Conservation (phyloP, 2,888 invertebrate species). For the Resseliella maxima region DNA sequence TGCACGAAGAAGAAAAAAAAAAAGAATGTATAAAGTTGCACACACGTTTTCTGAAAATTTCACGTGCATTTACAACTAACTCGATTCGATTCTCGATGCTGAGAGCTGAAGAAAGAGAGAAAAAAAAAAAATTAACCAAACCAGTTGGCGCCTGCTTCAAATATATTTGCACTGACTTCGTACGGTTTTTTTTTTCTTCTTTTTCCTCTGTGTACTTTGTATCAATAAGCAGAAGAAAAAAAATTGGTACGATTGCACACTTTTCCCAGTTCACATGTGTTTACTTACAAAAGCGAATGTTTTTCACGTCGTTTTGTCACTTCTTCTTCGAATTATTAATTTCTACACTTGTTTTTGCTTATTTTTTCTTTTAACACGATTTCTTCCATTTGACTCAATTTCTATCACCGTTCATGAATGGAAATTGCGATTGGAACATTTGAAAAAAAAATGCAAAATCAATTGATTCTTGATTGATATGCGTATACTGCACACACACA, state of each 20-base stretch:
- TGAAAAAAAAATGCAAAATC: no score
- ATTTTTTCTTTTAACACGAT: not conserved
- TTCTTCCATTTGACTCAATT: no score
- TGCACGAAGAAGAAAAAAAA: not conserved
- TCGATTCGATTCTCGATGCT: not conserved
- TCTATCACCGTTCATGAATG: not conserved
- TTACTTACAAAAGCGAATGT: not conserved
- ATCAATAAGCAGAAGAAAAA: not conserved
- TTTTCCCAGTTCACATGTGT: not conserved
- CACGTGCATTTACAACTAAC: not conserved
- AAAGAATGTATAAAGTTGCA: not conserved
- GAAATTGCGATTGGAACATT: not conserved
- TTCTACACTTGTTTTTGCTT: not conserved
- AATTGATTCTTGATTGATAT: no score
- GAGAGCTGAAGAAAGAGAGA: not conserved
- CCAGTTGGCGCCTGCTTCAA: constrained; percentile 6
- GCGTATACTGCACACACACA: no score
- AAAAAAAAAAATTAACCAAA: not conserved
- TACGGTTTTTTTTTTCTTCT: not conserved
- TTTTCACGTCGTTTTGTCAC: not conserved
- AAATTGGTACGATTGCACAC: constrained; percentile 2
- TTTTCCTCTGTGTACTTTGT: not conserved
- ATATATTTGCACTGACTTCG: not conserved
- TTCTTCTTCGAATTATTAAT: not conserved
- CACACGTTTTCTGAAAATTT: not conserved